A percentile compares a stretch with the other conserved stretches of the same genome.
These are phyloP conservation scores for Cherax quadricarinatus DNA, from an alignment of 1,140 invertebrate species.

Conservation along the genomic window DNA sequence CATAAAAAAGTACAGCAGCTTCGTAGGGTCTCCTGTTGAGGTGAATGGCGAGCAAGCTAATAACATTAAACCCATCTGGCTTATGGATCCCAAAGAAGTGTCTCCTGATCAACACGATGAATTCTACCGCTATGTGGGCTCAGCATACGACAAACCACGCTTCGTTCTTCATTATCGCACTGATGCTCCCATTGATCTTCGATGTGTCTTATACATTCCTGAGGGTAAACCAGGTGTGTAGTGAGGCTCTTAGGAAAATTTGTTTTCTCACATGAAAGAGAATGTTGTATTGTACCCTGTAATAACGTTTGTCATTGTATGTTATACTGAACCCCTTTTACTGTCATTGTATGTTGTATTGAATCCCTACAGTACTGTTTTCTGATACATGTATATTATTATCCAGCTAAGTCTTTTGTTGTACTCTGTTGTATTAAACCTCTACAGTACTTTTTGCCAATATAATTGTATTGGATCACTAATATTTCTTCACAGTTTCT, in stretches of 20 bases:
- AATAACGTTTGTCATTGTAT: too few species aligned
- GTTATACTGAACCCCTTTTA: too few species aligned
- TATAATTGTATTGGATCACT: too few species aligned
- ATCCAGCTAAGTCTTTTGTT: too few species aligned
- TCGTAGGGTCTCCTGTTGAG: constrained; percentile 94
- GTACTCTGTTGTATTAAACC: too few species aligned
- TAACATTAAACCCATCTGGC: constrained; percentile 91
- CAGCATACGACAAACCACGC: constrained; percentile 89
- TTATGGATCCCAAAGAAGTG: constrained; percentile 92
- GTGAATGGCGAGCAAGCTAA: constrained; percentile 93
- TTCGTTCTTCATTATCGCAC: constrained; percentile 90
- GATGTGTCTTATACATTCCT: constrained; percentile 94
- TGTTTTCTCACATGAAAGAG: too few species aligned
- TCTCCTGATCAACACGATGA: constrained; percentile 91
- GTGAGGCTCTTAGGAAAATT: too few species aligned
- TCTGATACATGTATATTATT: neutral
- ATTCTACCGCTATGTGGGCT: constrained; percentile 92
- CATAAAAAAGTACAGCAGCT: constrained; percentile 98
- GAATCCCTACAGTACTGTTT: neutral
- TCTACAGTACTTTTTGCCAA: too few species aligned
- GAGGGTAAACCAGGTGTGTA: constrained; percentile 83
- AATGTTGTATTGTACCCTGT: too few species aligned
- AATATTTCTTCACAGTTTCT: too few species aligned
- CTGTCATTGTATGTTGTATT: too few species aligned
- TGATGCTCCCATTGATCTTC: constrained; percentile 94